Base-by-base conservation (phyloP, 1,140 invertebrate species). In the Drosophila grimshawi region DNA sequence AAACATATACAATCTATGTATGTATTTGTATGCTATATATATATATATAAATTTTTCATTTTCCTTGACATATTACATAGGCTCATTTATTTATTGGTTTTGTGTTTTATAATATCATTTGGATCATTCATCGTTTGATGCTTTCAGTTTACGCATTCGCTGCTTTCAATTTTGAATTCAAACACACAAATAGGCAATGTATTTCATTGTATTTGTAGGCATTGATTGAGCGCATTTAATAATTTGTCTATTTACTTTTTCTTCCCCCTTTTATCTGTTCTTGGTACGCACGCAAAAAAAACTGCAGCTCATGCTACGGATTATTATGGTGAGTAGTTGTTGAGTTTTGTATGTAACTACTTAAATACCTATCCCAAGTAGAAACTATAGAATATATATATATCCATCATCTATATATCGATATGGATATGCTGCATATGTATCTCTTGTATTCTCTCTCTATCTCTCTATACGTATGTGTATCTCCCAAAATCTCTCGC, bases 271-370 rank as follows among this genome's bases (percentile, higher is more conserved):
- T 75, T 89, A 85, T 81, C 81, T 89, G 85, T 89, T 83, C 79
- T 92, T 88, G 83, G 85, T 81, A 83, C 85, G 83, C 83, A 89
- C 83, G 76, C 76, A 88, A 88, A 88, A 88, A 83, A 89, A 76
- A 86, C 73, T 89, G 72, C 90, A 98, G 97, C 97, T 95, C 97
- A 98, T 95, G 96, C 97, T 93, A 97, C 98, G 95, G 97, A 98
- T 95, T 98, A 98, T 95, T 98, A 98, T 97, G 97, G 98, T 99
- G 97, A 99, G 98, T 98, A 90, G 85, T 83, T 94, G 85, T 86
- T 91, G 81, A 64, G 45, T 59, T 93, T 94, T 92, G 83, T 85
- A 76, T 59, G 55, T 77, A 81, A 83, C 85, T 82, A 64, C 67
- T 69, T 60, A 49, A 56, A 60, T 62, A 59, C 53, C 55, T 4